phyloP scores from a whole-genome alignment of 2,797 vertebrate genomes.

The Lagorchestes hirsutus region DNA sequence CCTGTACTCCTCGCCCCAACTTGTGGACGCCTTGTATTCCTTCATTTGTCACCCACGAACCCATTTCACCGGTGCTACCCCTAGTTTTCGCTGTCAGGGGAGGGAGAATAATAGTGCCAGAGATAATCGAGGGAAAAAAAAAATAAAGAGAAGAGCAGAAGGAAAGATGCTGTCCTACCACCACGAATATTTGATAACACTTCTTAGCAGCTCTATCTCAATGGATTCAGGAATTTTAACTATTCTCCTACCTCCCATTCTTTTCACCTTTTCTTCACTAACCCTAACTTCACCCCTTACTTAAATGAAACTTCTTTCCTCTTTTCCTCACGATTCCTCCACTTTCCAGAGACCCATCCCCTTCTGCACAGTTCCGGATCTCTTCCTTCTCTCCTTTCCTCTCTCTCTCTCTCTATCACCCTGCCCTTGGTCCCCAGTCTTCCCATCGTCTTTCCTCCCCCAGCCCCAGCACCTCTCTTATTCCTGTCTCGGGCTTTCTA shows the following conservation, averaged over 20 bases:
- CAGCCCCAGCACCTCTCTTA: constrained; percentile 1
- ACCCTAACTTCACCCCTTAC: constrained; percentile 22
- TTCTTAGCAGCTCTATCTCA: neutral
- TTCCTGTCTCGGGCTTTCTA: constrained; percentile 29
- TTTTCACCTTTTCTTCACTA: neutral
- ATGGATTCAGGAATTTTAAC: neutral
- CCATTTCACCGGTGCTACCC: neutral
- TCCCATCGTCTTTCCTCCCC: neutral
- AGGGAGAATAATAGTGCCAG: neutral
- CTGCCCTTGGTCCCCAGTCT: neutral
- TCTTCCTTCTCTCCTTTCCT: neutral
- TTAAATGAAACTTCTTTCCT: neutral
- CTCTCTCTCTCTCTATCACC: neutral
- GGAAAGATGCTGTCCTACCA: neutral
- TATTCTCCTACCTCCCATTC: neutral
- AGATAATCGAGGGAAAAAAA: neutral
- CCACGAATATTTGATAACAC: neutral
- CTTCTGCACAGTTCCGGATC: neutral
- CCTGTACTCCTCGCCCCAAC: neutral
- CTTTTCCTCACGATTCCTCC: neutral
- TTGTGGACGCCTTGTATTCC: no score
- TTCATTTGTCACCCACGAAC: neutral
- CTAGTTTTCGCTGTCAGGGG: neutral
- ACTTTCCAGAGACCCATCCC: neutral
- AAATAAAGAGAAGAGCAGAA: neutral